Base-by-base conservation (phyloP, 1,140 invertebrate genomes). In the Dinothrombium tinctorium region DNA sequence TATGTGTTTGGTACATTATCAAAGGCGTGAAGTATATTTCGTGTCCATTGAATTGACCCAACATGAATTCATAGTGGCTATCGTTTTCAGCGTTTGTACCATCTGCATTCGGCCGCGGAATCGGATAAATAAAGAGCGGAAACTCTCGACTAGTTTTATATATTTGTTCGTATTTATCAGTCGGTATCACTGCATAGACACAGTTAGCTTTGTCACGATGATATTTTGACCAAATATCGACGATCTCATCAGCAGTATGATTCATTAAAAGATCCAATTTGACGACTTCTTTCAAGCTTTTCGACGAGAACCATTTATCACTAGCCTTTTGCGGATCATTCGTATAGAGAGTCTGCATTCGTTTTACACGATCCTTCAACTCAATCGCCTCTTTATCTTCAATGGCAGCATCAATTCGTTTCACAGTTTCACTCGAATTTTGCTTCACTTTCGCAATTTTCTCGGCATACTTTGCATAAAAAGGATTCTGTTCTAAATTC, bases 401-500 rank as follows among this genome's bases (percentile, higher is more conserved):
- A 12, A 37, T n/a, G 19, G 15, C 14, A 25, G 4, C 6, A 7
- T 19, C 14, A 8, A n/a, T 22, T 44, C 6, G 12, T 33, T 22
- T 38, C 14, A 8, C 8, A 12, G 9, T 4, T 31, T 19, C 15
- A 33, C 33, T 29, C 7, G 12, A 14, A 22, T 23, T 42, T 42
- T 14, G 20, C 24, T 33, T 35, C 19, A 23, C 40, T 38, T 38
- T 46, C 25, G 35, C 25, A 42, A 46, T 38, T 40, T 46, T 39
- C 7, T 46, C 37, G 6, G 45, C 33, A 46, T 46, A 46, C 29
- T 43, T 43, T 8, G 12, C n/a, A 37, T 40, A 46, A 24, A 33
- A 46, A 24, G 45, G 45, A 40, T 46, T 46, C n/a, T 31, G n/a
- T 33, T 46, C 40, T n/a, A n/a, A 26, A 45, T 28, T 28, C 24